Evolutionary conservation across 2,113 vertebrate species (phyloP), one percentile per base, ranked within the genome.

Genomic region (Scartelaos histophorus): DNA sequence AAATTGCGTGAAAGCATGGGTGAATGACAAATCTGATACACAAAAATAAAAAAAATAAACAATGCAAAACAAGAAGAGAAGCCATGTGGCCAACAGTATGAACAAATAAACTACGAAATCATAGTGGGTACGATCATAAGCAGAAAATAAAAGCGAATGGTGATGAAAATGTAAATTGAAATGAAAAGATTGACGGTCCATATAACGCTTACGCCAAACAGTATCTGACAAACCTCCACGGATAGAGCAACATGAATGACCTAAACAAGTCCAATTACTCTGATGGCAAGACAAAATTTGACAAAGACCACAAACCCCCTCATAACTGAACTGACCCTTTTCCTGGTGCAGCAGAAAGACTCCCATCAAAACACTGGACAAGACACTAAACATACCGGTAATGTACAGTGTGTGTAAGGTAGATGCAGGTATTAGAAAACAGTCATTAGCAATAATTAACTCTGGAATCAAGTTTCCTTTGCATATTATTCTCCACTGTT

Each of bases 1-100:
- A 94, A 93, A 93, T 88, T 88, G 92, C 84, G 92, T 93, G 92
- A 92, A 90, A 90, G 92, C 90, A 91, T 92, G 90, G 91, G 92
- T 91, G 92, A 91, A 93, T 92, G 91, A 90, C 47, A 85, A 86
- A 83, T 90, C 89, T 73, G 83, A 86, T 56, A 82, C 74, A 89
- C 86, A 90, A 82, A 92, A 71, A 78, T 86, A 78, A 84, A 89
- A 83, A 92, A 79, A 86, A 80, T 70, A 70, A 85, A 76, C 34
- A 75, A 73, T 11, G 65, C 67, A 67, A 86, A 71, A 75, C 75
- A 66, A 60, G 73, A 29, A 76, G 29, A 76, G 22, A 58, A 58
- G 56, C 56, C 56, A 11, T 6, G 56, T 13, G 3, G 56, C 13
- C 56, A 13, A 58, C 56, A 58, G 49, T 57, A 57, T 74, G 29